phyloP scores from a whole-genome alignment of 2,113 vertebrate genomes.

The Gallinago undulata region DNA sequence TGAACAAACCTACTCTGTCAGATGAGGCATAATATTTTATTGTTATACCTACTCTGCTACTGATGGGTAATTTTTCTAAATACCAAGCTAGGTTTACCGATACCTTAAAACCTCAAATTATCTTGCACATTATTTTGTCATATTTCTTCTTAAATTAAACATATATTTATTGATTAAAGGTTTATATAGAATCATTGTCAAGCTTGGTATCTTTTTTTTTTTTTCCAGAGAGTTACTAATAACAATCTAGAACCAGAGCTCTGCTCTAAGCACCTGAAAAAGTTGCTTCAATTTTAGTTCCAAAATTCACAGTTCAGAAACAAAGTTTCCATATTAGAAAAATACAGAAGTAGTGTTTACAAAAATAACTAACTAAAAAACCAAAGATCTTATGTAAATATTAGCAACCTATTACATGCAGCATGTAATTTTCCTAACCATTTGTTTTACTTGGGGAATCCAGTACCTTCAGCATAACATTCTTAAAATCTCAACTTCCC shows the following conservation, averaged over 20 bases:
- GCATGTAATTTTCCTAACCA: not conserved
- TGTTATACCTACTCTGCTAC: too few species aligned
- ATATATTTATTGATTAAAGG: not conserved
- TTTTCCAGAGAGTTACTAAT: not conserved
- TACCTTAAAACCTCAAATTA: not conserved
- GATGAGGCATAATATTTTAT: too few species aligned
- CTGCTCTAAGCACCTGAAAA: not conserved
- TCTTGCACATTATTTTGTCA: not conserved
- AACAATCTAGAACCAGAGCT: not conserved
- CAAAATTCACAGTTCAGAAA: not conserved
- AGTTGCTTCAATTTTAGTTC: not conserved
- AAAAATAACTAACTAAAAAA: not conserved
- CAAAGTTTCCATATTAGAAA: not conserved
- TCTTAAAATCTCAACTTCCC: not conserved
- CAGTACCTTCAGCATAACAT: not conserved
- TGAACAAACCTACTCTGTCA: too few species aligned
- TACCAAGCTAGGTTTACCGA: not conserved
- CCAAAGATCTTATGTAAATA: not conserved
- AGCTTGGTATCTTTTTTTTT: not conserved
- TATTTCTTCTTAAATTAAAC: not conserved
- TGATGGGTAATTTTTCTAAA: not conserved
- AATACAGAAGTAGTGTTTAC: not conserved
- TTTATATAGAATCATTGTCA: not conserved
- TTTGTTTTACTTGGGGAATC: not conserved
- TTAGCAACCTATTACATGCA: not conserved